Percentiles rank a stretch among this genome's conserved stretches.
These are phyloP conservation scores for Rhinogobio ventralis DNA, from an alignment of 2,797 vertebrate genomes.

Conservation along the genomic window DNA sequence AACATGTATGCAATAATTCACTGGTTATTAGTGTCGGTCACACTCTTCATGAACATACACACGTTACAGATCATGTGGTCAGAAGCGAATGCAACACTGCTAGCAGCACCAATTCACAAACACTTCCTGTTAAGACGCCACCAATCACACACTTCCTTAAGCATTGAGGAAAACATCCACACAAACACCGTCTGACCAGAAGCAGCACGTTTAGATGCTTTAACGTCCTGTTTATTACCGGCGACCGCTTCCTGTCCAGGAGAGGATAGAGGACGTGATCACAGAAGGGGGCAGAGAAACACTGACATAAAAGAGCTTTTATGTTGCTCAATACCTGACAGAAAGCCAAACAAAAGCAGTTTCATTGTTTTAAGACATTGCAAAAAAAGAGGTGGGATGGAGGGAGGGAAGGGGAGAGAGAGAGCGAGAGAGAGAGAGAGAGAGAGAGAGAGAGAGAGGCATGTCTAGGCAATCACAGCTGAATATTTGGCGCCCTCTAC, in stretches of 20 bases:
- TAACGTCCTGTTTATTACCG: conserved; percentile 40
- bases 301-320: conserved; percentile 29
- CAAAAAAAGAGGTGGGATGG: neutral
- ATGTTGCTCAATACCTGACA: conserved; percentile 4
- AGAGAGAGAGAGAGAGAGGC: neutral
- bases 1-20: neutral
- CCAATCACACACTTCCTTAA: conserved; percentile 26
- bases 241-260: conserved; percentile 28
- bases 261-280: conserved; percentile 11
- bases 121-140: conserved; percentile 22
- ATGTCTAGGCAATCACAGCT: neutral
- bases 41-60: neutral
- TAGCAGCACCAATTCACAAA: neutral
- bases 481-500: conserved; percentile 2
- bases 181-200: conserved; percentile 13
- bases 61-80: neutral
- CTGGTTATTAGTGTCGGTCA: neutral
- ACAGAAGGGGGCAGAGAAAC: conserved; percentile 22
- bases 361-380: neutral
- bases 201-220: conserved; percentile 3
- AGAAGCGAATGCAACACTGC: neutral
- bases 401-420: neutral
- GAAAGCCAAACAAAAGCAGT: neutral
- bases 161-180: conserved; percentile 60
- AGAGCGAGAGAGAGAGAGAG: neutral